Evolutionary conservation across 1,140 invertebrate genomes (phyloP), one percentile per base, ranked within the genome.

Genomic region (Marisa cornuarietis): DNA sequence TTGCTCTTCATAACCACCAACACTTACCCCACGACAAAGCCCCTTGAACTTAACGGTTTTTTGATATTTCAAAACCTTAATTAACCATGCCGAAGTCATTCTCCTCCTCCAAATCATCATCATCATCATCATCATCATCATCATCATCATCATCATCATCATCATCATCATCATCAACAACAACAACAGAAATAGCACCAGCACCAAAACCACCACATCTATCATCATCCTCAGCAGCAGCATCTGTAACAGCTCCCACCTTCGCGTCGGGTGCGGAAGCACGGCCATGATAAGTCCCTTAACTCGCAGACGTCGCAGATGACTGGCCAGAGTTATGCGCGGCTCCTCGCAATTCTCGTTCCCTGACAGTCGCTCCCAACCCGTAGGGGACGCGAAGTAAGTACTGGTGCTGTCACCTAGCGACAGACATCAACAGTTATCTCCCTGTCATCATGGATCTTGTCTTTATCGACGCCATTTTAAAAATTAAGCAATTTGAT

Each of bases 301-400:
- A 10, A 77, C 76, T 63, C 76, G 65, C 63, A 77, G 76, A 51
- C 76, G 76, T 54, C 76, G 66, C 42, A 77, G 42, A 20, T 77
- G 76, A 77, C 76, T 77, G 75, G 76, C 65, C 42, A 77, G 65
- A 7, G 65, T 77, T 13, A 77, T 69, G 14, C 76, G 76, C 13
- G 76, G 76, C 26, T 77, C 76, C n/a, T 77, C 42, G 26, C 76
- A 77, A 49, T 77, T 77, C 65, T 69, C 65, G 76, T 77, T 77
- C 10, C 75, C 76, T 42, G 61, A 65, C 76, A 77, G 75, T 5
- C 76, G 63, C 58, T 77, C 65, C 76, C 75, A 77, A 14, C 76
- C 76, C 10, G 76, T 54, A 22, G 76, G 65, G 18, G 76, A 66
- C 4, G 76, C 31, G 65, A 77, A 77, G 51, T 77, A 77, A 20